Evolutionary conservation across 2,797 vertebrate species (phyloP), one percentile per base, ranked within the genome.

Genomic region (Cossypha polioptera): DNA sequence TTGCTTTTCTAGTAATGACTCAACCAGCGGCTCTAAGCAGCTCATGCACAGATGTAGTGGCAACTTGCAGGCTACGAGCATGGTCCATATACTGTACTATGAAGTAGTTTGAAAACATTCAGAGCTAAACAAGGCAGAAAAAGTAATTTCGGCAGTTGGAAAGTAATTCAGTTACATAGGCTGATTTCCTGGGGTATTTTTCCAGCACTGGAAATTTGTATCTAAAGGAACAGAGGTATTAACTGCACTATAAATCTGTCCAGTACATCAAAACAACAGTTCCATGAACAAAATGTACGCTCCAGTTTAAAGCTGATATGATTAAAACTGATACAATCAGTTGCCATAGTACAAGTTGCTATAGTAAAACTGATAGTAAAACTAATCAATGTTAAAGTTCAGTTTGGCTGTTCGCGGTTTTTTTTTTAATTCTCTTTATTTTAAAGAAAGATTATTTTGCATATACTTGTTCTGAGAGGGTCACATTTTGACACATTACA

Each of bases 361-460:
- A 18, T 3, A 36, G 36, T 22, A 74, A 88, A 92, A 67, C 29
- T 61, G 26, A 79, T 54, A 75, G 47, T 25, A 25, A 1, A 62
- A 73, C 29, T 65, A 43, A 80, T 45, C 77, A 71, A 48, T 66
- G 79, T 40, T 47, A 21, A 72, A 50, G 29, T 16, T 7, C 16
- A 9, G 17, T 29, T 38, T 1, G 0, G 9, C 24, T 43, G 21
- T n/a, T n/a, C 1, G 0, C 0, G 3, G 4, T 0, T 5, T 0
- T 9, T 73, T 94, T 92, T 75, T 21, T 12, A 90, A 76, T 33
- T 10, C 21, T 73, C 63, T 61, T 40, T 47, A 45, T 73, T 92
- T 89, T 42, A 59, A 84, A 82, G 29, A 59, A 26, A 63, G 11
- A 42, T 45, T 72, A 7, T 51, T 77, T 74, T 67, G 16, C 31